A percentile compares a stretch with the other conserved stretches of the same genome.
These are phyloP conservation scores for Drosophila longiperda DNA, from an alignment of 2,888 invertebrate species.

Conservation along the genomic window DNA sequence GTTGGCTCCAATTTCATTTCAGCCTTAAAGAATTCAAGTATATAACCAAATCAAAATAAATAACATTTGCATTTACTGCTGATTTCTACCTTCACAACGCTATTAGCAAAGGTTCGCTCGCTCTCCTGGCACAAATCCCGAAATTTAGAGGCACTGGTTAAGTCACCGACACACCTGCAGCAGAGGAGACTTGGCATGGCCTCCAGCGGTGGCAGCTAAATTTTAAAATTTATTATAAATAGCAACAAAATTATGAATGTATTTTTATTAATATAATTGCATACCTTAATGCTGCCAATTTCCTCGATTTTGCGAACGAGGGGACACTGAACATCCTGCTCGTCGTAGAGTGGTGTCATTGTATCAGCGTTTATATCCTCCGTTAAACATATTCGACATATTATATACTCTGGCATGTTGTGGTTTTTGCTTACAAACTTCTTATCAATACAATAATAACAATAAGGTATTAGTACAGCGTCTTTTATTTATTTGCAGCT, in stretches of 20 bases:
- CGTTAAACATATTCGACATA: constrained; percentile 81
- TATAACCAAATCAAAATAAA: neutral
- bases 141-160: constrained; percentile 79
- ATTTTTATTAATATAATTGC: neutral
- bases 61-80: neutral
- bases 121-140: constrained; percentile 82
- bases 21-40: constrained; percentile 49
- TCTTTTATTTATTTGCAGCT: constrained; percentile 33
- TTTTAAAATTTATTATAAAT: neutral
- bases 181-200: constrained; percentile 83
- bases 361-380: constrained; percentile 69
- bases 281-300: constrained; percentile 81
- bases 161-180: constrained; percentile 70
- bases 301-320: constrained; percentile 81
- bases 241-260: neutral
- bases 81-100: constrained; percentile 73
- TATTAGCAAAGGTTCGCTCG: constrained; percentile 78
- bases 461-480: constrained; percentile 28
- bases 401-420: constrained; percentile 77
- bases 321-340: constrained; percentile 61
- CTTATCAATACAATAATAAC: constrained; percentile 38
- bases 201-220: constrained; percentile 76
- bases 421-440: constrained; percentile 2
- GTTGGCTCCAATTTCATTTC: constrained; percentile 76
- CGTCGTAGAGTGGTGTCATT: constrained; percentile 80